Base-by-base conservation (phyloP, 2,888 invertebrate genomes). In the Drosophila siamana region DNA sequence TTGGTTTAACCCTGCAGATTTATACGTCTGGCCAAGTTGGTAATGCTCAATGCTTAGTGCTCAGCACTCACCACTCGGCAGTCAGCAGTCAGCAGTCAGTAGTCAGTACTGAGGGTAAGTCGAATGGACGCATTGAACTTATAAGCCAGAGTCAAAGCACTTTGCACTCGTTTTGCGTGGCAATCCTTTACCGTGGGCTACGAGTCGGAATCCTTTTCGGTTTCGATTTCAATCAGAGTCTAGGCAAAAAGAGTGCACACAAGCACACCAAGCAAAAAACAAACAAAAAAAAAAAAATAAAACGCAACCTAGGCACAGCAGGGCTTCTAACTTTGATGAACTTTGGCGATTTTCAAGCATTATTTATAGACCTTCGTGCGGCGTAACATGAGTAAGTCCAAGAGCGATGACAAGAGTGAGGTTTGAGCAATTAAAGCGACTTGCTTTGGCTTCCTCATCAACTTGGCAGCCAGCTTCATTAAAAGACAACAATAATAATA, bases 201-300 rank as follows among this genome's bases (percentile, higher is more conserved):
- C 52, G 52, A 38, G 50, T 36, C 8, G 28, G 67, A 83, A 78
- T 78, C 86, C 85, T 79, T 77, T 72, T 69, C 40, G 83, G 83
- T 81, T 73, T 84, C 86, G 56, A 86, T 84, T 84, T 84, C 83
- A 84, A 84, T 84, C 83, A 86, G 69, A 64, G 86, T 44, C 8
- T 16, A 55, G 9, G 9, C 41, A 54, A 47, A n/a, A n/a, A n/a
- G n/a, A n/a, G n/a, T n/a, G n/a, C n/a, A n/a, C n/a, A n/a, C n/a
- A n/a, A n/a, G n/a, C n/a, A n/a, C n/a, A n/a, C n/a, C n/a, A n/a
- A n/a, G n/a, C n/a, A n/a, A n/a, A n/a, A n/a, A n/a, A n/a, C n/a
- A n/a, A n/a, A n/a, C n/a, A n/a, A n/a, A n/a, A n/a, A n/a, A n/a
- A n/a, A n/a, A n/a, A n/a, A n/a, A n/a, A n/a, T n/a, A n/a, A n/a